phyloP scores from a whole-genome alignment of 2,113 vertebrate species.

The Narcine bancroftii region DNA sequence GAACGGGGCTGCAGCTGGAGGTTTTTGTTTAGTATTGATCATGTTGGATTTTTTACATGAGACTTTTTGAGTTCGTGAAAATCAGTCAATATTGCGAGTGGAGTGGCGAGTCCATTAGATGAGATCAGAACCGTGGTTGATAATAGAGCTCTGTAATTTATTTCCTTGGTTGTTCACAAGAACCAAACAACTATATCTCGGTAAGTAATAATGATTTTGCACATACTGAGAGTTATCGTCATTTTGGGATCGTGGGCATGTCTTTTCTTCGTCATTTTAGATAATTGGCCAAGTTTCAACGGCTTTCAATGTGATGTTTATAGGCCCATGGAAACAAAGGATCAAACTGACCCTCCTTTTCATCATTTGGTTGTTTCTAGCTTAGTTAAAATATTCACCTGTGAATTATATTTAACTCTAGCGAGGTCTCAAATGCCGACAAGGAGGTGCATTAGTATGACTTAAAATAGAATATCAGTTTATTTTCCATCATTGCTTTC shows the following conservation, averaged over 20 bases:
- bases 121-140: slow-evolving; percentile 30
- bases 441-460: background rate
- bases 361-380: background rate
- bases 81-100: slow-evolving; percentile 93
- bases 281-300: slow-evolving; percentile 65
- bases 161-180: slow-evolving; percentile 19
- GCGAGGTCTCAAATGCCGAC: background rate
- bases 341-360: background rate
- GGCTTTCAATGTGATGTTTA: background rate
- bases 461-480: background rate
- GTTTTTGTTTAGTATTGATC: slow-evolving; percentile 98
- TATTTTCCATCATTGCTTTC: background rate
- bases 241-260: slow-evolving; percentile 69
- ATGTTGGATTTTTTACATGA: slow-evolving; percentile 95
- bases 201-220: slow-evolving; percentile 96
- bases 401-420: background rate
- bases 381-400: background rate
- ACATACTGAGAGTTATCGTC: slow-evolving; percentile 76
- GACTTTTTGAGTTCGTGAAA: slow-evolving; percentile 92
- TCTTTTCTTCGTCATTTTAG: slow-evolving; percentile 64
- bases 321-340: background rate
- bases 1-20: slow-evolving; percentile 99
- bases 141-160: slow-evolving; percentile 35
- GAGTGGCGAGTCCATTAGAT: slow-evolving; percentile 91
- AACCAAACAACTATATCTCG: slow-evolving; percentile 51